phyloP scores from a whole-genome alignment of 2,888 invertebrate genomes.

The Noctua fimbriata region DNA sequence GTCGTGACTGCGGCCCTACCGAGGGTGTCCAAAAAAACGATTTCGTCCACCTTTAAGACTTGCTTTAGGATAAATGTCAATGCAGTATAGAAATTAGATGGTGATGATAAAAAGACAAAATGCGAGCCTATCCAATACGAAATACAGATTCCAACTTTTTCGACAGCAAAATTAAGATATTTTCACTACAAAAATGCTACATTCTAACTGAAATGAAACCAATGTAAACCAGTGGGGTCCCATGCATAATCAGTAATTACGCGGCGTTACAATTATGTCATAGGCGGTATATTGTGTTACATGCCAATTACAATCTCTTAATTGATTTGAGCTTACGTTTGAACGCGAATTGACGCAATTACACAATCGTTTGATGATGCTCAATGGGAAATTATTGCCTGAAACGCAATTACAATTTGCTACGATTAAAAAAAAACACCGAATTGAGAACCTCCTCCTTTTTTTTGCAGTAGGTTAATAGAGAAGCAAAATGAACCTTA shows the following conservation, averaged over 20 bases:
- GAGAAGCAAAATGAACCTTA: not conserved
- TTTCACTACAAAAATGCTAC: not conserved
- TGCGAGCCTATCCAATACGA: not conserved
- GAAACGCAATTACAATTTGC: constrained; percentile 14
- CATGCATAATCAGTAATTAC: constrained; percentile 12
- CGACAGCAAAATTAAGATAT: not conserved
- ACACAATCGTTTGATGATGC: constrained; percentile 36
- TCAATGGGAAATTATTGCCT: constrained; percentile 33
- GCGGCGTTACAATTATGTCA: constrained; percentile 21
- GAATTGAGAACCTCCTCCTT: no score
- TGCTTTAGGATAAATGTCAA: not conserved
- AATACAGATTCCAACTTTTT: not conserved
- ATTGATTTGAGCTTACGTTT: constrained; percentile 38
- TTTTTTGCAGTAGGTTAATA: no score
- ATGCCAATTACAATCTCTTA: constrained; percentile 33
- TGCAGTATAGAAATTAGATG: not conserved
- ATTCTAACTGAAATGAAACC: not conserved
- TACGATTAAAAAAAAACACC: not conserved
- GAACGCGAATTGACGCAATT: constrained; percentile 44
- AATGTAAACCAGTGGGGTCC: not conserved
- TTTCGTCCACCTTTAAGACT: not conserved
- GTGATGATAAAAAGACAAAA: not conserved
- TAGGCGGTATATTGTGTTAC: constrained; percentile 23
- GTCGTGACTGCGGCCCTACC: not conserved
- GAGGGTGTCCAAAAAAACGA: not conserved